These are phyloP conservation scores for Dorcus parallelipipedus DNA, from an alignment of 2,888 invertebrate species.

Conservation along the genomic window DNA sequence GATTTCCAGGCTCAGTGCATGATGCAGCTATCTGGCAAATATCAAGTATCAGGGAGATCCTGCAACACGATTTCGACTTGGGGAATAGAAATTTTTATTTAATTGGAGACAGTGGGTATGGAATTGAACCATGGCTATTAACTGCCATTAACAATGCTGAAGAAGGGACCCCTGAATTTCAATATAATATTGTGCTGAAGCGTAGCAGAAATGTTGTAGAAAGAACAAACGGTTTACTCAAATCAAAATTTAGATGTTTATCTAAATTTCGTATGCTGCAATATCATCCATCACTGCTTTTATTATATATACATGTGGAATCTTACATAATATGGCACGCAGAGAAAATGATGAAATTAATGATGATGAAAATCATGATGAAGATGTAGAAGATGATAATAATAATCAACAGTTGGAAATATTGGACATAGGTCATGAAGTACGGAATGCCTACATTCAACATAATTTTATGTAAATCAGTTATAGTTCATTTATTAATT, in stretches of 20 bases:
- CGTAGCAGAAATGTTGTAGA: constrained; percentile 25
- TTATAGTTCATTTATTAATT: no score
- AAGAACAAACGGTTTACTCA: constrained; percentile 26
- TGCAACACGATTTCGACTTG: constrained; percentile 5
- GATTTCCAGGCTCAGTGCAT: constrained; percentile 10
- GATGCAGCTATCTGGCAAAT: constrained; percentile 18
- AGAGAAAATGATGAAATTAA: no score
- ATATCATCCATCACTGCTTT: constrained; percentile 30
- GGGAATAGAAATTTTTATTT: background rate
- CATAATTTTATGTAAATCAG: no score
- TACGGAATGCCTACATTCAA: no score
- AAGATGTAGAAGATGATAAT: no score
- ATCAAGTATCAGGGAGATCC: constrained; percentile 8
- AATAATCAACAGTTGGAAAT: no score
- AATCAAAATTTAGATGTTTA: constrained; percentile 31
- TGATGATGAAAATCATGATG: no score
- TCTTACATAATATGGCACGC: constrained; percentile 5
- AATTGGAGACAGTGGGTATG: constrained; percentile 30
- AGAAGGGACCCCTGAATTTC: constrained; percentile 18
- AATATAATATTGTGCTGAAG: constrained; percentile 22
- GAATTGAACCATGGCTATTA: constrained; percentile 18
- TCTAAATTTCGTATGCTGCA: constrained; percentile 26
- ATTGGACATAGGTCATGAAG: no score
- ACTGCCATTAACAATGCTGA: constrained; percentile 25
- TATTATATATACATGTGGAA: constrained; percentile 3